phyloP scores from a whole-genome alignment of 2,888 invertebrate species.

The Lysandra coridon region DNA sequence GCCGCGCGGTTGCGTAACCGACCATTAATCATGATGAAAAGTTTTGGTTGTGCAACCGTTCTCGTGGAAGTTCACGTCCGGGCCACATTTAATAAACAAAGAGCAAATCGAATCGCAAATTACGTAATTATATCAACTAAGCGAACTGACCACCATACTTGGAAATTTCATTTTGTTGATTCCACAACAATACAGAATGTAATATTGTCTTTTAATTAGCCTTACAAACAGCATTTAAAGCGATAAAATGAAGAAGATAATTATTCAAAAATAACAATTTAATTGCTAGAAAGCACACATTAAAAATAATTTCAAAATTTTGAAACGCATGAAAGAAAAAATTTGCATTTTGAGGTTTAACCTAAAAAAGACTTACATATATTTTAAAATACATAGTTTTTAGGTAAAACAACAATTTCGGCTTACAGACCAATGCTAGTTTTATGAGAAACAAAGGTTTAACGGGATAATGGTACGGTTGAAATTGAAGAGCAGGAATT shows the following conservation, averaged over 20 bases:
- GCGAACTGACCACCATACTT: neutral
- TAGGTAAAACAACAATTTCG: neutral
- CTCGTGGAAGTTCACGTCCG: conserved; percentile 26
- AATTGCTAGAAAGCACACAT: conserved; percentile 7
- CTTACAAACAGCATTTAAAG: neutral
- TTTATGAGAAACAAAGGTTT: neutral
- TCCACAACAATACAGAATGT: neutral
- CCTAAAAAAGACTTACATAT: neutral
- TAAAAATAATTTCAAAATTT: conserved; percentile 6
- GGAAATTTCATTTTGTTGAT: neutral
- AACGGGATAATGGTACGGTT: neutral
- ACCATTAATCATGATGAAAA: conserved; percentile 38
- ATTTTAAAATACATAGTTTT: neutral
- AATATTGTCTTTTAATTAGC: neutral
- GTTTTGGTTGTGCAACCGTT: conserved; percentile 30
- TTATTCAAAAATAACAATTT: neutral
- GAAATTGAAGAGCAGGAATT: neutral
- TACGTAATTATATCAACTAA: conserved; percentile 32
- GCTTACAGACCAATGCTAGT: too few species aligned
- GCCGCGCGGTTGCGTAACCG: conserved; percentile 37
- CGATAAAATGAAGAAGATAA: neutral
- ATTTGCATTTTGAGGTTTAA: neutral
- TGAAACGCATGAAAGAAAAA: neutral
- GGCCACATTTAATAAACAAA: conserved; percentile 25
- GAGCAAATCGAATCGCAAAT: conserved; percentile 29